These are phyloP conservation scores for Tyto alba DNA, from an alignment of 2,113 vertebrate genomes.

Conservation along the genomic window DNA sequence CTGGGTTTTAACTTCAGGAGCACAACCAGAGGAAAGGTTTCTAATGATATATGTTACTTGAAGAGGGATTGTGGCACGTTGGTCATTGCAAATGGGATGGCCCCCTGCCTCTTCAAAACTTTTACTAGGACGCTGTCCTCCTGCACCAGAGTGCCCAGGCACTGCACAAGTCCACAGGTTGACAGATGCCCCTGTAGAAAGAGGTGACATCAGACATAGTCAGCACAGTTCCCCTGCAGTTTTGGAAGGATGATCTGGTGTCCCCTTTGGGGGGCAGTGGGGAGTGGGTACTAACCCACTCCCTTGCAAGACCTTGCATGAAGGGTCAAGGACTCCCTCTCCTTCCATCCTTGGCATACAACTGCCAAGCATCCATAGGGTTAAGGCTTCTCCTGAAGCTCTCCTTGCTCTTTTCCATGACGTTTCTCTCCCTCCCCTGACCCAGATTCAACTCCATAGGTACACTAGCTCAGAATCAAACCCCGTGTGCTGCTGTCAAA, in stretches of 20 bases:
- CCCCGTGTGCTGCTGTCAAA: not conserved
- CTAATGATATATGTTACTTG: conserved; percentile 61
- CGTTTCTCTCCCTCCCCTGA: not conserved
- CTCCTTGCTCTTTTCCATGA: not conserved
- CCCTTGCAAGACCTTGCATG: fast-evolving
- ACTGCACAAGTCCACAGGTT: conserved; percentile 73
- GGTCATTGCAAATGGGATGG: conserved; percentile 85
- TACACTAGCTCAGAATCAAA: not conserved
- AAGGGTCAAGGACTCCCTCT: not conserved
- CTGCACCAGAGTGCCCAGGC: conserved; percentile 47
- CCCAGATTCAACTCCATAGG: not conserved
- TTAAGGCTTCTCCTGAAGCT: not conserved
- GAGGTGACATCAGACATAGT: fast-evolving
- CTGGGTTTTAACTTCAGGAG: not conserved
- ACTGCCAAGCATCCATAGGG: not conserved
- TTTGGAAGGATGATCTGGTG: not conserved
- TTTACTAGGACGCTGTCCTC: conserved; percentile 78
- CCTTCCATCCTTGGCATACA: not conserved
- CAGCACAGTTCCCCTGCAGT: not conserved
- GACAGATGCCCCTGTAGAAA: conserved; percentile 73
- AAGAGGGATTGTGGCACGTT: conserved; percentile 79
- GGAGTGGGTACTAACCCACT: not conserved
- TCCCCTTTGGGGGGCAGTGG: too few relatives aligned
- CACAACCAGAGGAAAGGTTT: not conserved
- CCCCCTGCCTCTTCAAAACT: conserved; percentile 85